Evolutionary conservation across 2,888 invertebrate species (phyloP), one percentile per base, ranked within the genome.

Genomic region (Dyspetes luteomarginatus): DNA sequence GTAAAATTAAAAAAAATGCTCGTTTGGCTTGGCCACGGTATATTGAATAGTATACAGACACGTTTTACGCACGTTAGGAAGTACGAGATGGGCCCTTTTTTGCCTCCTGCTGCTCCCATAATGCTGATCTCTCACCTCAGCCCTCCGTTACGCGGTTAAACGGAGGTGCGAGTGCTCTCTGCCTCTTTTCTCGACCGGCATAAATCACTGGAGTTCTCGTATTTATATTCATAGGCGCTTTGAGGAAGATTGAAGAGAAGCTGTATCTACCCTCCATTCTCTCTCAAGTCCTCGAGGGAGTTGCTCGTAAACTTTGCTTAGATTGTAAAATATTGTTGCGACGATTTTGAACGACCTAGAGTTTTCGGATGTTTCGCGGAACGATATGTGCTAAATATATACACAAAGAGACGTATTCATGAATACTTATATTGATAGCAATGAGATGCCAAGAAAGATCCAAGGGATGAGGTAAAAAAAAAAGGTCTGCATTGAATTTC

Each of bases 141-240:
- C 28, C 72, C 73, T 26, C 24, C 5, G 74, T 64, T 65, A 69
- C 64, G 50, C 64, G 62, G 15, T 17, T 41, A 43, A n/a, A n/a
- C n/a, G n/a, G n/a, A 12, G 28, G n/a, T n/a, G n/a, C n/a, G n/a
- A n/a, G n/a, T 73, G 45, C 12, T n/a, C 45, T 45, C 15, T 15
- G 2, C 5, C 48, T 17, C 17, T n/a, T 52, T 45, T 43, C 65
- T 24, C 75, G 87, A 76, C 73, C 84, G 83, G 88, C 89, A 90
- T 90, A 90, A 90, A 90, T 90, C 90, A 90, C 88, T 84, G 86
- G 85, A 85, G 86, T 86, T 87, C 60, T 88, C 86, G 88, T 90
- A 89, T 89, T 89, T 89, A 89, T 90, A 90, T 90, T 90, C 89
- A 89, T 89, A 89, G 87, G 86, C 87, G 86, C 85, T 88, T 88